Evolutionary conservation across 1,140 invertebrate species (phyloP), one percentile per base, ranked within the genome.

Genomic region (Cherax destructor): DNA sequence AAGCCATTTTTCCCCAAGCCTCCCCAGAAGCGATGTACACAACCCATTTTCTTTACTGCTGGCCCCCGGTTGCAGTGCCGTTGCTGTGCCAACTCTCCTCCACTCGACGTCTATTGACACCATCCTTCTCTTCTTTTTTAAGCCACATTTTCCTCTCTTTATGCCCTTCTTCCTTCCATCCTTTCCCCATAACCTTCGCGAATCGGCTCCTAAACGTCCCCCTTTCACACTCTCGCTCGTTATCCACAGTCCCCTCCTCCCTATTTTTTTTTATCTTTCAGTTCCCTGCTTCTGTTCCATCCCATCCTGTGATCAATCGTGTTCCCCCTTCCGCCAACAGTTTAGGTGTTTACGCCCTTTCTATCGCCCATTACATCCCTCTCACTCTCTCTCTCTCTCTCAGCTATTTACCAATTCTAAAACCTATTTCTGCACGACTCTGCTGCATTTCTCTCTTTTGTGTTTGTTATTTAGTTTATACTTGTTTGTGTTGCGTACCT

Each of bases 391-490:
- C 61, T 65, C 56, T 80, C 18, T 81, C 79, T 81, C 79, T 59
- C 50, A 81, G 56, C 79, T 81, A 81, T 81, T 81, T 81, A 81
- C 79, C 79, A 81, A 81, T 81, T 81, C 79, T 56, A 81, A 81
- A 81, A 81, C 50, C 50, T 56, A 81, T 81, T 24, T 81, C 79
- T 74, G 69, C n/a, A 30, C 69, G 11, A 30, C 5, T 24, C 69
- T 30, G 6, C 24, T 74, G 69, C 69, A 30, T 74, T 74, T 18
- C 61, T 65, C 69, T 21, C n/a, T 30, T 21, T n/a, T n/a, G 61
- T 69, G 13, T 13, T 6, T 21, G 61, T 21, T 69, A 16, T 69
- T 69, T 69, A 18, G 11, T 69, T n/a, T 16, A 69, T 69, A 69
- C 61, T n/a, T 69, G 11, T 13, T 4, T 6, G 52, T 13, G 52